Evolutionary conservation across 2,797 vertebrate genomes (phyloP).

Genomic region (Ateles fusciceps): DNA sequence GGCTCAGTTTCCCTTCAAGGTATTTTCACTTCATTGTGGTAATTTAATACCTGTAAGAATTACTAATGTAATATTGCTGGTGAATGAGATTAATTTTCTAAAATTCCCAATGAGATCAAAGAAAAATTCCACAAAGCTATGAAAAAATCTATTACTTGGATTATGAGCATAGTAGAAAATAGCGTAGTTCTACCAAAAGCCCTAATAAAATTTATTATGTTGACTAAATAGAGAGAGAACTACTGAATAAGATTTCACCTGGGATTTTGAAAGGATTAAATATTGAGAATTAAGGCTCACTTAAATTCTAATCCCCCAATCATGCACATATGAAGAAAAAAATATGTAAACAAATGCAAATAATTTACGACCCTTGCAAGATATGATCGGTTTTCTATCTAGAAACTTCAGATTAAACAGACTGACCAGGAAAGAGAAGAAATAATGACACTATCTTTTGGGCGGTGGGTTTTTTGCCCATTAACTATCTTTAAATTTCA

Average conservation of each 20-base stretch:
- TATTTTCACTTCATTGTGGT: neutral
- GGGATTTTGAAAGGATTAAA: conserved; percentile 29
- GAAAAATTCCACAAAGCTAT: conserved; percentile 44
- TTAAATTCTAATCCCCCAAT: conserved; percentile 19
- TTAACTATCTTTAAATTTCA: neutral
- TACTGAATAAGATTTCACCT: conserved; percentile 9
- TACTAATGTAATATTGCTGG: neutral
- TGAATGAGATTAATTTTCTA: conserved; percentile 34
- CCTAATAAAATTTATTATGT: conserved; percentile 35
- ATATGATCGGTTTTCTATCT: neutral
- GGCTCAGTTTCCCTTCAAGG: neutral
- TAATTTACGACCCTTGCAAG: neutral
- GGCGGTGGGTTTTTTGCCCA: neutral
- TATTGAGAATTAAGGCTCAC: neutral
- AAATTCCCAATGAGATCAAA: conserved; percentile 5
- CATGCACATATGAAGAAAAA: neutral
- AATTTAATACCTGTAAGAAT: conserved; percentile 30
- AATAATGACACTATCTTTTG: neutral
- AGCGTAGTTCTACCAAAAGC: conserved; percentile 31
- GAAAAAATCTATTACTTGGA: neutral
- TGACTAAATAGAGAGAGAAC: conserved; percentile 10
- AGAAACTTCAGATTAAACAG: neutral
- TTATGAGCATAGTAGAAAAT: neutral
- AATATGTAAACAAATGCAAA: neutral
- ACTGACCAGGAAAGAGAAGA: neutral